Evolutionary conservation across 2,797 vertebrate species (phyloP), one percentile per base, ranked within the genome.

Genomic region (Leptodactylus fallax): DNA sequence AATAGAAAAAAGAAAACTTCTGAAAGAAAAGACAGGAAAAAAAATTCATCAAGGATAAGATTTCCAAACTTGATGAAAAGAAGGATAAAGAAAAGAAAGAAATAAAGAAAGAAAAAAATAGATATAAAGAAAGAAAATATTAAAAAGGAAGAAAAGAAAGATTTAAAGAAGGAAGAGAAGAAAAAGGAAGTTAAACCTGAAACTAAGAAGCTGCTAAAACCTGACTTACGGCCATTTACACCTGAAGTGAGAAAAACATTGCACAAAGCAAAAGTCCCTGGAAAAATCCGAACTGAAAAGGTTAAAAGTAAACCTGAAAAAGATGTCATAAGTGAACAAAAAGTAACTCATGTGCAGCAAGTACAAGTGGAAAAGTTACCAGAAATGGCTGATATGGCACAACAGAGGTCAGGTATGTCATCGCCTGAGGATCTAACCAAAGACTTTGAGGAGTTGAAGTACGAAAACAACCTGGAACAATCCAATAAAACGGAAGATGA

Each of bases 31-130:
- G 90, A 93, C 91, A 19, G 93, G 94, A 36, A 99, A 99, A n/a
- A 92, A 97, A 98, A 90, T 96, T 97, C 90, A 93, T 96, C 4
- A 99, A 97, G 83, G 97, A 99, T 87, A 98, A 96, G 90, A 91
- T 92, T 1, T 95, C 97, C 25, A 99, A 98, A 92, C 95, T 98
- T 90, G 98, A 99, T 74, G 98, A 99, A 91, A 99, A 99, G 92
- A 98, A 97, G 93, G 98, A 99, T 92, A 99, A 98, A 91, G 98
- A 99, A 91, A 99, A 99, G 92, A 98, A 97, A 90, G 98, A 98
- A 89, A 95, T 97, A 58, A 99, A 97, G 89, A 99, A 96, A 86
- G 97, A 99, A 90, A 97, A n/a, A 94, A 91, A 96, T 94, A 80
- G 96, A 97, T 71, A 90, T 97, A 1, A 99, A 97, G 94, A 99